Percentiles rank a stretch among this genome's conserved stretches.
Conservation (phyloP, 2,888 invertebrate species). For the Pteria penguin region DNA sequence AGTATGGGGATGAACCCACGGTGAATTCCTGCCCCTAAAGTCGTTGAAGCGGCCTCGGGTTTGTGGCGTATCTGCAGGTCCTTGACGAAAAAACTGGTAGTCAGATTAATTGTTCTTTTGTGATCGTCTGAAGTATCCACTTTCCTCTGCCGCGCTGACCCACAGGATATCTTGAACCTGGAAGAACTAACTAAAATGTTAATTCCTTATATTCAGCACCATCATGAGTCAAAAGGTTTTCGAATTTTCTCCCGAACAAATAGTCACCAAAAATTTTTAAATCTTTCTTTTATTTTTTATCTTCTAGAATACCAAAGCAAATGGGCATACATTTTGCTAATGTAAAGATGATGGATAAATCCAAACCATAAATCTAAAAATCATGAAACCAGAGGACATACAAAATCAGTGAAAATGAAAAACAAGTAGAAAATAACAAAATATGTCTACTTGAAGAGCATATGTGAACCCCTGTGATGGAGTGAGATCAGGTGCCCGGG, state of each 20-base stretch:
- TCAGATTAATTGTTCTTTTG: not conserved
- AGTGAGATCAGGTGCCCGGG: no score
- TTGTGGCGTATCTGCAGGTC: not conserved
- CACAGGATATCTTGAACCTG: not conserved
- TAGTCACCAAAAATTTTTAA: not conserved
- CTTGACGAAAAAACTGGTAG: not conserved
- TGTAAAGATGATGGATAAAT: no score
- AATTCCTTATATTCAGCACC: not conserved
- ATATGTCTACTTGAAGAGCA: no score
- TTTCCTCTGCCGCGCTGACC: conserved; percentile 2
- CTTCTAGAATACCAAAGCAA: no score
- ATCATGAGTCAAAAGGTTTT: not conserved
- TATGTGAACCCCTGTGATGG: no score
- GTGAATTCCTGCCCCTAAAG: not conserved
- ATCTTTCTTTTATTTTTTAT: no score
- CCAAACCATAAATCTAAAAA: no score
- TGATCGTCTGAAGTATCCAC: not conserved
- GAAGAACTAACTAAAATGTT: not conserved
- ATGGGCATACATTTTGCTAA: no score
- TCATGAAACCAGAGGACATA: no score
- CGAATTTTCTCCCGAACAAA: not conserved
- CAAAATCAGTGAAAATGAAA: no score
- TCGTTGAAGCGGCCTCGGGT: not conserved
- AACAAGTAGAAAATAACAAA: no score
- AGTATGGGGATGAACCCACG: not conserved